A percentile compares a stretch with the other conserved stretches of the same genome.
Conservation (phyloP, 1,140 invertebrate genomes). For the Pararge aegeria region DNA sequence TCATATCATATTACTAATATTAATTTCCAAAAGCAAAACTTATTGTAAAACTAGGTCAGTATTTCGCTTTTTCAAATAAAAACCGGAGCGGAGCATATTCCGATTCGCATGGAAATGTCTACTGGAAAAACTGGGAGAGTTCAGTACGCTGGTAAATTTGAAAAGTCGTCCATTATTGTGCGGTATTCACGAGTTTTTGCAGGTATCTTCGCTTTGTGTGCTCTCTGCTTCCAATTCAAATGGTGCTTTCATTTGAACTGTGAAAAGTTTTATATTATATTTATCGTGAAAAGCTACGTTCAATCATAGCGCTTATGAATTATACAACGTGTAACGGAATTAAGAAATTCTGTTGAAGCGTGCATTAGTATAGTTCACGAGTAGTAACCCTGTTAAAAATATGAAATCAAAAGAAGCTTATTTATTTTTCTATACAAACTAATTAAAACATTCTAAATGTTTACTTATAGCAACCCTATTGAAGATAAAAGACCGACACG, state of each 20-base stretch:
- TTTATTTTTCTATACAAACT: no score
- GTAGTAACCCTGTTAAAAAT: no score
- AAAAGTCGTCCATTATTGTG: neutral
- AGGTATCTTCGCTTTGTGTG: neutral
- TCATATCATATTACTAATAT: neutral
- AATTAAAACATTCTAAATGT: no score
- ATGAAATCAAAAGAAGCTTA: no score
- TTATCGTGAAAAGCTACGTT: neutral
- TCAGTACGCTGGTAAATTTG: neutral
- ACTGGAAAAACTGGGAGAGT: neutral
- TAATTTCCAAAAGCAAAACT: neutral
- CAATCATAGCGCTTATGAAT: neutral
- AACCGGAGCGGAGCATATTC: neutral
- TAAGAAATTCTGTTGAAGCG: no score
- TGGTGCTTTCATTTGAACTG: neutral
- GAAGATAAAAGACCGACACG: no score
- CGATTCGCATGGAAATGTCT: neutral
- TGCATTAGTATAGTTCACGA: no score
- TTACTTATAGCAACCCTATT: no score
- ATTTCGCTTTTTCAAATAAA: neutral
- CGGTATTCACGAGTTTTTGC: neutral
- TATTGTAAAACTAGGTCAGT: neutral
- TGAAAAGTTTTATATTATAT: neutral
- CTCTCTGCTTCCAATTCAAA: neutral
- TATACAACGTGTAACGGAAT: no score